phyloP scores from a whole-genome alignment of 2,797 vertebrate species.

The Salmo trutta region DNA sequence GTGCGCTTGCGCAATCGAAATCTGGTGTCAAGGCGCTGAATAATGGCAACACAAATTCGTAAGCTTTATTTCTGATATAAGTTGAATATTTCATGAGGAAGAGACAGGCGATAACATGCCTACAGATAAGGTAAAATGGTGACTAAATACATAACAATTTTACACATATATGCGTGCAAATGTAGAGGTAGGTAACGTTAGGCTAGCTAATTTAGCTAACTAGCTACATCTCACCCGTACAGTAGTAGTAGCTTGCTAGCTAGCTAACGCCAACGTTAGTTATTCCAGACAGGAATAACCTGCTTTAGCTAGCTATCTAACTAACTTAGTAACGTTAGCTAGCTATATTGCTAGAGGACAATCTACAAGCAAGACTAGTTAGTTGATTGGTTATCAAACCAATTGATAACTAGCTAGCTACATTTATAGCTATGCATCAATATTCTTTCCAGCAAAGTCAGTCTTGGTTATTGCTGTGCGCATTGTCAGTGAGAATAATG shows the following conservation, averaged over 20 bases:
- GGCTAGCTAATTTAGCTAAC: neutral
- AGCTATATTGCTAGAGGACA: neutral
- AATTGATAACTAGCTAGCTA: neutral
- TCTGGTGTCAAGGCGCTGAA: conserved; percentile 63
- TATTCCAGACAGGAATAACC: neutral
- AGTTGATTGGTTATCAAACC: neutral
- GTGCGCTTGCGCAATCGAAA: conserved; percentile 60
- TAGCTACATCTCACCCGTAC: neutral
- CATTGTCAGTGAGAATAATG: neutral
- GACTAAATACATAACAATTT: neutral
- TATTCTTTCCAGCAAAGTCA: neutral
- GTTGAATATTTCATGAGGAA: neutral
- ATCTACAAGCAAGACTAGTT: neutral
- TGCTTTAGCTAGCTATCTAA: neutral
- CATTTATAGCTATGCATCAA: neutral
- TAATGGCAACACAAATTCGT: conserved; percentile 39
- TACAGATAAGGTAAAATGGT: conserved; percentile 66
- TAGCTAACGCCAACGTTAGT: neutral
- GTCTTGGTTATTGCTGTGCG: neutral
- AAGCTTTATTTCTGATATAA: conserved; percentile 22
- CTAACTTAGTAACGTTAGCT: neutral
- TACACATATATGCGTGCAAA: fast-evolving
- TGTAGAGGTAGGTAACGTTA: too few species aligned
- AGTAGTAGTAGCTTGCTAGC: neutral
- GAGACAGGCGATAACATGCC: conserved; percentile 54